phyloP scores from a whole-genome alignment of 1,140 invertebrate genomes.

The Papilio polyxenes region DNA sequence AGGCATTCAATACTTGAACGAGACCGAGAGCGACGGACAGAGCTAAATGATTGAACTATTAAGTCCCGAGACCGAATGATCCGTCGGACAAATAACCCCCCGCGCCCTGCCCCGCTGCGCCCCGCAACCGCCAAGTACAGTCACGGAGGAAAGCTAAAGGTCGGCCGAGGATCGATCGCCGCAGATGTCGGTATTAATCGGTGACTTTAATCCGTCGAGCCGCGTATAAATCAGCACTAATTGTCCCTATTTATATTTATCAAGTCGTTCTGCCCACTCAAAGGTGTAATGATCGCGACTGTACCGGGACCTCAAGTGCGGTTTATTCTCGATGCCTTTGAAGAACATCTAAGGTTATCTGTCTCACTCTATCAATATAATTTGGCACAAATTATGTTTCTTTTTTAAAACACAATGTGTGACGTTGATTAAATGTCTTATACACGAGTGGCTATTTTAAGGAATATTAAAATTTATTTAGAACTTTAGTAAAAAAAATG shows the following conservation, averaged over 20 bases:
- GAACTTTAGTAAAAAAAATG: too few species aligned
- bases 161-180: constrained; percentile 68
- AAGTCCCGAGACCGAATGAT: constrained; percentile 38
- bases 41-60: constrained; percentile 40
- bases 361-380: neutral
- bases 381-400: constrained; percentile 9
- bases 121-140: constrained; percentile 58
- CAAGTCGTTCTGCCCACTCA: constrained; percentile 49
- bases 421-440: neutral
- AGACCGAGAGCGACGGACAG: constrained; percentile 16
- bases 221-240: constrained; percentile 71
- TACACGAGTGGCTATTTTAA: neutral
- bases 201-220: constrained; percentile 66
- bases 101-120: neutral
- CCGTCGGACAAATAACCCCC: constrained; percentile 34
- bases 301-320: constrained; percentile 37
- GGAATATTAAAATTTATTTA: neutral
- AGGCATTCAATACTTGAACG: constrained; percentile 23
- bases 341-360: constrained; percentile 26
- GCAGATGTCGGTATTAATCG: constrained; percentile 76
- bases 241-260: constrained; percentile 75
- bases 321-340: constrained; percentile 34
- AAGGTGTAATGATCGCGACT: constrained; percentile 48
- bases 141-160: constrained; percentile 71
- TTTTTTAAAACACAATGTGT: constrained; percentile 14